Base-by-base conservation (phyloP, 2,888 invertebrate genomes). In the Digitonthophagus gazella region DNA sequence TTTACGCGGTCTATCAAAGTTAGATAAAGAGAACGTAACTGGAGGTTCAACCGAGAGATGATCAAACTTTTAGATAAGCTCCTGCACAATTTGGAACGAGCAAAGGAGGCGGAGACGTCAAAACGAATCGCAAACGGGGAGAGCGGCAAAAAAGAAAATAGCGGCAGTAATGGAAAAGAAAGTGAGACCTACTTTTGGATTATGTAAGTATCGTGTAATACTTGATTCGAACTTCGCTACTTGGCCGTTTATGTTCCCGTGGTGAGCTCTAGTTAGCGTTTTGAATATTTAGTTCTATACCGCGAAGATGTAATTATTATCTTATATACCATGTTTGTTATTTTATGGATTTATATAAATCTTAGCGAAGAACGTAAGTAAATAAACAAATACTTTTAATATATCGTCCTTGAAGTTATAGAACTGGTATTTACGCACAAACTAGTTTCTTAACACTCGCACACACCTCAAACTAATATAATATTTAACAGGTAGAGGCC, bases 161-260 rank as follows among this genome's bases (percentile, higher is more conserved):
- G 28, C 28, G 28, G 28, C 28, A 44, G 28, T 44, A 44, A 44
- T 68, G 75, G 75, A 71, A 75, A 75, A 74, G 76, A 76, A 77
- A 77, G 76, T 73, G 76, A 77, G 72, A 74, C 76, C 76, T 77
- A 77, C 77, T 77, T 77, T 74, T 76, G 75, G 76, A 76, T 76
- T 76, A 76, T 76, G 76, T 76, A 76, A 76, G 76, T 76, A 72
- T 22, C 58, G 58, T 64, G 18, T 57, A 28, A 65, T 67, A 28
- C 22, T 58, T 11, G 15, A 66, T 22, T 64, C 28, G 28, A 19
- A 20, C 16, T 16, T 61, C 22, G 64, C 28, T 28, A 54, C 55
- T 65, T 57, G 64, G 58, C 20, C 44, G 28, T 55, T 54, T 61
- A 20, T 64, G 16, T 64, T 20, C 57, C 63, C 18, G 64, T 68